Evolutionary conservation across 2,113 vertebrate genomes (phyloP), one percentile per base, ranked within the genome.

Genomic region (Ursus arctos): DNA sequence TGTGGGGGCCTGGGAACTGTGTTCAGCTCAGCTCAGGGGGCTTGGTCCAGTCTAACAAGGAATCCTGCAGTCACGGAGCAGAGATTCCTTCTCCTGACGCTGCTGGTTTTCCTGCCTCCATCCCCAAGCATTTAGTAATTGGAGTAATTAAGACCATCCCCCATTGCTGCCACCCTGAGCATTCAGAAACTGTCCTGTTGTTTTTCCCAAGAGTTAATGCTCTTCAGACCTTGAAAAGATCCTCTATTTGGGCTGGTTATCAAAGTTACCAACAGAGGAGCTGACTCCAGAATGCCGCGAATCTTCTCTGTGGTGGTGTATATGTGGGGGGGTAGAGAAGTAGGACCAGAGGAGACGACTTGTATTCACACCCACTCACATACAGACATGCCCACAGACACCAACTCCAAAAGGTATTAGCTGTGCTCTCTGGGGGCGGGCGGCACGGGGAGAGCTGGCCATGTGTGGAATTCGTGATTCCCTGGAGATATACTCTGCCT

Each of bases 181-280:
- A 21, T 84, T 86, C 83, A 91, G 47, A 92, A 77, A 69, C 53
- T 21, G 28, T 24, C 47, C 26, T 36, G n/a, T 79, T 69, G 11
- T 65, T 94, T 92, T 90, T 95, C 86, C 61, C 80, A 69, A 83
- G 55, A 76, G 67, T 79, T 91, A 77, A 43, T 53, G 89, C 81
- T 89, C 95, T 93, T 83, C 59, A 67, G 90, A 63, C 61, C 53
- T 90, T 65, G 53, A n/a, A 88, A 92, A 74, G 69, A 80, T 9
- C 51, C 59, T 95, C 5, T 26, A 33, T 47, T 76, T 91, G 59
- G 72, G 83, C 82, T 28, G 12, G 16, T 86, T 93, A 65, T 93
- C 95, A 74, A 94, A 93, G 87, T 93, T 76, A 43, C 61, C 1
- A 0, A 72, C 14, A 67, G 22, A 95, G 59, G 43, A 6, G 13